phyloP scores from a whole-genome alignment of 1,140 invertebrate species.

The Papilio dardanus region DNA sequence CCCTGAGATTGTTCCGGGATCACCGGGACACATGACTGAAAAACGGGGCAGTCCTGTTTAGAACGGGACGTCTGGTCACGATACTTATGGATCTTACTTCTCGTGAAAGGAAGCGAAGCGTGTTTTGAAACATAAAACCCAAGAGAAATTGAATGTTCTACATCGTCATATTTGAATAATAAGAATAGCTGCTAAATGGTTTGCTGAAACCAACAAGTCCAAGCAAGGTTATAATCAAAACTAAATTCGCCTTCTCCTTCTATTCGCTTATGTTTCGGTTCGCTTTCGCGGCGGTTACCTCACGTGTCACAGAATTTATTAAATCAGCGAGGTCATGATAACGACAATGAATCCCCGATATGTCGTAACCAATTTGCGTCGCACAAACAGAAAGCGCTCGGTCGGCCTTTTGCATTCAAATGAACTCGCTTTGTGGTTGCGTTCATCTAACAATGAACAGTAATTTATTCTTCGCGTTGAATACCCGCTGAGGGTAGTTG shows the following conservation, averaged over 20 bases:
- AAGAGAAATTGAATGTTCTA: too few species aligned
- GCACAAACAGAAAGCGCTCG: constrained; percentile 22
- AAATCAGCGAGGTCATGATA: constrained; percentile 9
- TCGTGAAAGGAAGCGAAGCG: too few species aligned
- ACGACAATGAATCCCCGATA: constrained; percentile 15
- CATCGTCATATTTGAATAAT: too few species aligned
- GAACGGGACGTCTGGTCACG: too few species aligned
- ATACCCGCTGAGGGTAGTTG: constrained; percentile 16
- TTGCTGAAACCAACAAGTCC: background rate
- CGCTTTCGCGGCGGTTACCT: background rate
- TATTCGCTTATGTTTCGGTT: background rate
- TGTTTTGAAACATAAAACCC: too few species aligned
- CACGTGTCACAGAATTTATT: background rate
- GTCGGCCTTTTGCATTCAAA: constrained; percentile 24
- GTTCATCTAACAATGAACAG: constrained; percentile 23
- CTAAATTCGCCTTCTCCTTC: background rate
- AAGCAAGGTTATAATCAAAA: background rate
- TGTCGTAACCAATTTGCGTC: constrained; percentile 20
- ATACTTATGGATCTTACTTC: too few species aligned
- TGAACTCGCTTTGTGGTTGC: constrained; percentile 24
- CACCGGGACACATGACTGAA: too few species aligned
- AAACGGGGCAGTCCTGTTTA: too few species aligned
- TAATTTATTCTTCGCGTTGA: constrained; percentile 27
- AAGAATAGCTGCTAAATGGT: background rate
- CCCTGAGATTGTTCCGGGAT: too few species aligned